Evolutionary conservation across 1,140 invertebrate genomes (phyloP), one percentile per base, ranked within the genome.

Genomic region (Paraescarpia echinospica): DNA sequence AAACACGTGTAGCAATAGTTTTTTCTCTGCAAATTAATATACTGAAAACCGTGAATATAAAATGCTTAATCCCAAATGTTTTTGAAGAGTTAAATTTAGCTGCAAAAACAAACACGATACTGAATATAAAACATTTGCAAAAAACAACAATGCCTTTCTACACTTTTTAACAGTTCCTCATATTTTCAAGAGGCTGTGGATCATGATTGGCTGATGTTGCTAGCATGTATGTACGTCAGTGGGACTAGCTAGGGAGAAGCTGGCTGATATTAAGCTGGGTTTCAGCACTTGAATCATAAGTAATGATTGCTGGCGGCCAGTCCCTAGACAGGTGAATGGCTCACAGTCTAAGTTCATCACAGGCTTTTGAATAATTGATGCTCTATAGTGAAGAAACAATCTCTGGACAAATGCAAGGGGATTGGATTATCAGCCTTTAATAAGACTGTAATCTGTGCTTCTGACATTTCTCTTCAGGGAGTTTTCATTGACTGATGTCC

Each of bases 321-420:
- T 77, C 59, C 59, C 59, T 77, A 77, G 59, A 77, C 59, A 77
- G 59, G 59, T 77, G 59, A 77, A 77, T 77, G 59, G 59, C 59
- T 77, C 4, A 77, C 8, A 77, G 14, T 77, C 59, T 31, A 77
- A 18, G 59, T 77, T 77, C 59, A 77, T 77, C 59, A 77, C 59
- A 77, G 27, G 59, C 59, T 77, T 77, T 77, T 77, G 59, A 77
- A 77, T 77, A 77, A 77, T 77, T 22, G 59, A 77, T 77, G 59
- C 59, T 77, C 59, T 77, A 18, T 77, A 77, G 14, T 77, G 59
- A 77, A 77, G 59, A 77, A 77, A 77, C 59, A 77, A 77, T 77
- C 59, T 31, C 14, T 6, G 27, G 59, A 77, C 59, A 77, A 77
- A 77, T 77, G 59, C 27, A 2, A 77, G 59, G 14, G 59, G 59